These are phyloP conservation scores for Nymphalis polychloros DNA, from an alignment of 2,888 invertebrate genomes.

Conservation along the genomic window DNA sequence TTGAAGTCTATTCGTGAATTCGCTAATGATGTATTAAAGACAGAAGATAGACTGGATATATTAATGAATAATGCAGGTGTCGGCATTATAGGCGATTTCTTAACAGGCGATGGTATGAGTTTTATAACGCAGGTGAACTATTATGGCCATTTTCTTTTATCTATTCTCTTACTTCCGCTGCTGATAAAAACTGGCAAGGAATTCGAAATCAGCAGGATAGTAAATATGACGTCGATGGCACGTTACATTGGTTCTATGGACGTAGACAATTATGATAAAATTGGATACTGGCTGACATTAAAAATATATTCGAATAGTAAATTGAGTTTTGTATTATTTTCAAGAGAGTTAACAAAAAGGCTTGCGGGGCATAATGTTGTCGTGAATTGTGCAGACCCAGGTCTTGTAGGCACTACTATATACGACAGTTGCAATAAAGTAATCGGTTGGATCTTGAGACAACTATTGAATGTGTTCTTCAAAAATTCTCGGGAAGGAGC, in stretches of 20 bases:
- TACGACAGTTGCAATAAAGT: constrained; percentile 85
- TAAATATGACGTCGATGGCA: constrained; percentile 87
- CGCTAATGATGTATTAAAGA: constrained; percentile 35
- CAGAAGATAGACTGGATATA: constrained; percentile 84
- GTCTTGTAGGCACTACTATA: constrained; percentile 88
- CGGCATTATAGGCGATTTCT: constrained; percentile 75
- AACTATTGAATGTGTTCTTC: constrained; percentile 67
- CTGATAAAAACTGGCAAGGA: constrained; percentile 78
- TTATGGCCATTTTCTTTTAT: constrained; percentile 94
- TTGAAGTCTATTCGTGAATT: constrained; percentile 55
- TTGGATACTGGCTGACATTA: constrained; percentile 56
- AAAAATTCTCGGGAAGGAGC: constrained; percentile 54
- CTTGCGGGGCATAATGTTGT: constrained; percentile 84
- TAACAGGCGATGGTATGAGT: constrained; percentile 90
- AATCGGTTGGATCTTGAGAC: constrained; percentile 62
- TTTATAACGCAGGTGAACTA: constrained; percentile 95
- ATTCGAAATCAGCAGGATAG: constrained; percentile 85
- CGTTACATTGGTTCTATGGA: constrained; percentile 85
- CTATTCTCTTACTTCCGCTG: constrained; percentile 90
- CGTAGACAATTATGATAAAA: constrained; percentile 84
- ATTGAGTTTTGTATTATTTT: constrained; percentile 86
- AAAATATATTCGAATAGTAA: constrained; percentile 82
- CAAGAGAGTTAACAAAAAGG: constrained; percentile 85
- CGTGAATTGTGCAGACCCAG: constrained; percentile 89
- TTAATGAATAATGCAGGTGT: constrained; percentile 94